These are phyloP conservation scores for Notoglanidium macrostoma DNA, from an alignment of 2,797 vertebrate genomes.

Conservation along the genomic window DNA sequence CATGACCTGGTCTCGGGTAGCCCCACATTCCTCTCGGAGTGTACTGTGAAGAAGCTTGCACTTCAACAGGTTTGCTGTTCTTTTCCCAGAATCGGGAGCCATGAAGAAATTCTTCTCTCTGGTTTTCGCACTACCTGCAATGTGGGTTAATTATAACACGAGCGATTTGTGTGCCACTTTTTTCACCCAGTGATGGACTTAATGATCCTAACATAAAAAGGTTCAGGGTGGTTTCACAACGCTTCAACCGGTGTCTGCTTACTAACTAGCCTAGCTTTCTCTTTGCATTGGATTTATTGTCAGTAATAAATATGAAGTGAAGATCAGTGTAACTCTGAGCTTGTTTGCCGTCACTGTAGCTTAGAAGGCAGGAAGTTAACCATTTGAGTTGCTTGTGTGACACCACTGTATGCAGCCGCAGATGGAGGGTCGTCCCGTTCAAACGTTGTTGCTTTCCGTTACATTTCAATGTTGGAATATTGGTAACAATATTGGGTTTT, in stretches of 20 bases:
- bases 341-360: not conserved
- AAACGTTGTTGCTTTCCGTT: not conserved
- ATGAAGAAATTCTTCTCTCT: not conserved
- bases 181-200: no score
- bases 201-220: not conserved
- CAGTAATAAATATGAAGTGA: not conserved
- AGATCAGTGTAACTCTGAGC: not conserved
- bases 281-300: not conserved
- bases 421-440: not conserved
- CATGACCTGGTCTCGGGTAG: no score
- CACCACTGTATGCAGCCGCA: not conserved
- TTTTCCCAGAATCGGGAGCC: no score
- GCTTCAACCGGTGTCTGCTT: not conserved
- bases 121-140: not conserved
- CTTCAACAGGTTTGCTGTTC: not conserved
- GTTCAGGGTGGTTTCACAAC: not conserved
- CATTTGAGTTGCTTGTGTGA: not conserved
- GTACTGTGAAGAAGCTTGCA: not conserved
- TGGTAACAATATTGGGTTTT: not conserved
- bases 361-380: no score
- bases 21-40: not conserved
- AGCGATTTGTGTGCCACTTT: not conserved
- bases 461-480: not conserved
- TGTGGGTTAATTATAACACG: not conserved
- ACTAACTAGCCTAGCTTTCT: not conserved